Evolutionary conservation across 2,113 vertebrate species (phyloP).

Genomic region (Syngnathoides biaculeatus): DNA sequence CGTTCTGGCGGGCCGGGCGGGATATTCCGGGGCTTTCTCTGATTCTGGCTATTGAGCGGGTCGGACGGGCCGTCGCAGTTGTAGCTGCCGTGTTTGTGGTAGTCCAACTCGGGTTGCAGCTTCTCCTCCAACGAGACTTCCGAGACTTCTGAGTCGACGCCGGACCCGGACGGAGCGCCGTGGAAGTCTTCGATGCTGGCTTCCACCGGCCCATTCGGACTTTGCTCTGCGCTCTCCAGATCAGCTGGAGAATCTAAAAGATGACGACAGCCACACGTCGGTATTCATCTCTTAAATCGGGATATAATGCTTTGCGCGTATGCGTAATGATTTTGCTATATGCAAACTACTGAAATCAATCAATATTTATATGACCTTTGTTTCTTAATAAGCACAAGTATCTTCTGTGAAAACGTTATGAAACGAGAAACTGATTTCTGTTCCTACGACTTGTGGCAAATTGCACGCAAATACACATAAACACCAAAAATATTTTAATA

Average conservation of each 20-base stretch:
- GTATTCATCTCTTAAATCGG: too few relatives aligned
- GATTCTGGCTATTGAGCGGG: not conserved
- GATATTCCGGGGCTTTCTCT: not conserved
- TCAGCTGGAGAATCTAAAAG: slow-evolving; percentile 78
- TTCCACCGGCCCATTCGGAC: slow-evolving; percentile 71
- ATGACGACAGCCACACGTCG: not conserved
- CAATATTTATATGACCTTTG: too few relatives aligned
- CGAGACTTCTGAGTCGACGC: slow-evolving; percentile 11
- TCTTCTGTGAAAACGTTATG: too few relatives aligned
- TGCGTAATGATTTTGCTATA: too few relatives aligned
- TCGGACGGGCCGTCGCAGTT: slow-evolving; percentile 56
- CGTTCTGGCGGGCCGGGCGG: slow-evolving; percentile 17
- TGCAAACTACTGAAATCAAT: too few relatives aligned
- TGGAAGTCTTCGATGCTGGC: slow-evolving; percentile 72
- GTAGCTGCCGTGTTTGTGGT: slow-evolving; percentile 78
- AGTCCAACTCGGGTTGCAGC: slow-evolving; percentile 80
- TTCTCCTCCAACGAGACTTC: slow-evolving; percentile 65
- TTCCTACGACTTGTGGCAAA: too few relatives aligned
- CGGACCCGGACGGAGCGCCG: slow-evolving; percentile 1
- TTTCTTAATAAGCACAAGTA: too few relatives aligned
- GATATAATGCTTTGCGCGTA: too few relatives aligned
- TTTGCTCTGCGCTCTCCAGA: slow-evolving; percentile 79
- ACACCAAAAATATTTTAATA: too few relatives aligned
- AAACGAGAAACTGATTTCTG: too few relatives aligned
- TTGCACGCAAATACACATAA: too few relatives aligned